Evolutionary conservation across 2,888 invertebrate genomes (phyloP), one percentile per base, ranked within the genome.

Genomic region (Ophion ventricosus): DNA sequence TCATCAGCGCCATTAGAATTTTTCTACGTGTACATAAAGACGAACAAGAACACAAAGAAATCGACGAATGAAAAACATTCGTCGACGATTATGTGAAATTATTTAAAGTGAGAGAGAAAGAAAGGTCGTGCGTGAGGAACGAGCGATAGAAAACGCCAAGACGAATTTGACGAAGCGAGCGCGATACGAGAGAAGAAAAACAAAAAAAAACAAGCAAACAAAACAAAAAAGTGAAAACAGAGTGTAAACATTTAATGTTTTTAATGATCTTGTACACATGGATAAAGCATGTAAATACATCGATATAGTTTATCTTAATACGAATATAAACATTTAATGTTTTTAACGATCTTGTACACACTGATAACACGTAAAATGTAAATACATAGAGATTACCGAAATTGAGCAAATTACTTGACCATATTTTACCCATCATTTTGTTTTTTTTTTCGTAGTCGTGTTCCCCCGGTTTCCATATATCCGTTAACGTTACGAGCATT

Each of bases 281-380:
- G 87, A 91, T 88, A 88, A 49, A 88, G 91, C 89, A 90, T 92
- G 92, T 92, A 92, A 91, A 93, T 92, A 92, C 88, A 92, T 92
- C 89, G 85, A 91, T 91, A 49, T 49, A 91, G 89, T 91, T 90
- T 90, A 91, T 91, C 90, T 87, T 91, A 90, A 90, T 89, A 91
- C 91, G 91, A 90, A 90, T 90, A 91, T 92, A 90, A 92, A 92
- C 92, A 92, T 92, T 92, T 91, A 91, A 92, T 92, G 92, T 92
- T 92, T 92, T 92, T 92, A 92, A 92, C 90, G 90, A 91, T 92
- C 92, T 92, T 92, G 92, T 93, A 93, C 91, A 93, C 92, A 92
- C 88, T 89, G 89, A 91, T 90, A 82, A 92, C 89, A 92, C 90
- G 89, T 91, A 92, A 49, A 91, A 91, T 92, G 92, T 93, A 93